These are phyloP conservation scores for Eupithecia exiguata DNA, from an alignment of 2,888 invertebrate species.

Conservation along the genomic window DNA sequence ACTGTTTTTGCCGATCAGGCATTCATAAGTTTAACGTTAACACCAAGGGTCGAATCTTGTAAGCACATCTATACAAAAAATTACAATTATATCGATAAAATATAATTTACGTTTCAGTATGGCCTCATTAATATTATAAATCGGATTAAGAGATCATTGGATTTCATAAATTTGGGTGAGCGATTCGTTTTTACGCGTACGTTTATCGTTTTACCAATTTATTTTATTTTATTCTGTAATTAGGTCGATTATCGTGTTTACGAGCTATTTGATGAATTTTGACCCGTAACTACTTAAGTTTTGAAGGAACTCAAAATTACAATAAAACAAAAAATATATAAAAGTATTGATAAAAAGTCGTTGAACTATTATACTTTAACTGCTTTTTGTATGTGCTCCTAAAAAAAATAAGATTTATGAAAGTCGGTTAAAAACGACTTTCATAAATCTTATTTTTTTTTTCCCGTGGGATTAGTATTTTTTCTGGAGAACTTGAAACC, in stretches of 20 bases:
- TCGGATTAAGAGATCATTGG: slow-evolving; percentile 21
- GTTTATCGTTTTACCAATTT: slow-evolving; percentile 10
- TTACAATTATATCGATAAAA: not conserved
- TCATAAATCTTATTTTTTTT: too few species aligned
- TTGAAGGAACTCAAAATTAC: not conserved
- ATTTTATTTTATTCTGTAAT: slow-evolving; percentile 2
- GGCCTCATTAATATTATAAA: slow-evolving; percentile 21
- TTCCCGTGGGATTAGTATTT: too few species aligned
- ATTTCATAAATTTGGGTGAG: slow-evolving; percentile 16
- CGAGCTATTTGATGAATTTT: not conserved
- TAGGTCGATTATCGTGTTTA: not conserved
- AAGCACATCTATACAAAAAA: not conserved
- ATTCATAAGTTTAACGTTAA: too few species aligned
- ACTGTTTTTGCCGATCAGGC: too few species aligned
- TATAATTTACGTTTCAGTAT: not conserved
- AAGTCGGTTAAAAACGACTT: too few species aligned
- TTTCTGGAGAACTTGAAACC: too few species aligned
- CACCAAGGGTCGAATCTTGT: too few species aligned
- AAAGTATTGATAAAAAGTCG: not conserved
- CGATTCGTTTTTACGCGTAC: slow-evolving; percentile 9
- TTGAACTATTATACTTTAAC: too few species aligned
- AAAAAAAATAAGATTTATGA: too few species aligned
- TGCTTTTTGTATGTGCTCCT: not conserved
- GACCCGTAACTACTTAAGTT: not conserved
- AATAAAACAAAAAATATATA: too few species aligned